Evolutionary conservation across 2,888 invertebrate genomes (phyloP), one percentile per base, ranked within the genome.

Genomic region (Empis livida): DNA sequence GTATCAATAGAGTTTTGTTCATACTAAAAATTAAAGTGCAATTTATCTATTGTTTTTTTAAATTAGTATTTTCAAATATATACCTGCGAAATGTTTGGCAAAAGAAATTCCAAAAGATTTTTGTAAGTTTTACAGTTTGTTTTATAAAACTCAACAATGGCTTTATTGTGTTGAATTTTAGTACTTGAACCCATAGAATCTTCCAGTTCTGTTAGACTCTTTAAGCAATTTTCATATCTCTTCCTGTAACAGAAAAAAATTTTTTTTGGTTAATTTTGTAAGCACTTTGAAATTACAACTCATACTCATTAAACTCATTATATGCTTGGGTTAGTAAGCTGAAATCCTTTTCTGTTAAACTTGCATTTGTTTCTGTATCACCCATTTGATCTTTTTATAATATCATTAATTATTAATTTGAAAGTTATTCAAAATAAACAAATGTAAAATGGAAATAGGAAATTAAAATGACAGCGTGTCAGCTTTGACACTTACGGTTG

Each of bases 141-240:
- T 52, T 78, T 78, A 64, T 82, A 87, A 66, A 85, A 91, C 60
- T 90, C 87, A 0, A 80, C 81, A 0, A 94, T 80, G 23, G 84
- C 82, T 68, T 84, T 85, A 62, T 95, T 94, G 59, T 90, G 90
- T 9, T 57, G 54, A 45, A 64, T 51, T 35, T 63, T 61, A 14
- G 53, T 47, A 37, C 40, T 53, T 5, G 49, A 54, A 39, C 61
- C 61, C 49, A 61, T 60, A 17, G 59, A 57, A 30, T 59, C 54
- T 49, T 66, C 65, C 43, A 67, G 49, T 46, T 62, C 57, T 17
- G 57, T 49, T 17, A 67, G 53, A 14, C 61, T 56, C 45, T 64
- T 59, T 51, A 65, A 48, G 47, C 68, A 67, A 32, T 57, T 57
- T 15, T 61, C 58, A 46, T 63, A 68, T 39, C 61, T 57, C 23